A percentile compares a stretch with the other conserved stretches of the same genome.
These are phyloP conservation scores for Exephanes ischioxanthus DNA, from an alignment of 2,888 invertebrate species.

Conservation along the genomic window DNA sequence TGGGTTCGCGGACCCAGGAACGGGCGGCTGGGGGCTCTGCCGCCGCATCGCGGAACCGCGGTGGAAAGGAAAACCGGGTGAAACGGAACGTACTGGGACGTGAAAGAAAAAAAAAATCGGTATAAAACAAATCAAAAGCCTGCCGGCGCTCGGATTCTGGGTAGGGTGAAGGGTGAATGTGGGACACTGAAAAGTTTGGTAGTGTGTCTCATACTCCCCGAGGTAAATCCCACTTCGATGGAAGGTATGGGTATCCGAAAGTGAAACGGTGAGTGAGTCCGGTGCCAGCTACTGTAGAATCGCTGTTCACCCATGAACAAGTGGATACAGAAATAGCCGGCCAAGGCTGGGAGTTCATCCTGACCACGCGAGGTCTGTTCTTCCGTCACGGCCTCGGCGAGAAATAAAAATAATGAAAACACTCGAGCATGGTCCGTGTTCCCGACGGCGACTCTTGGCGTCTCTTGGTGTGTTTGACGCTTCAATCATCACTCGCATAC, in stretches of 20 bases:
- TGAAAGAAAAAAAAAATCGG: constrained; percentile 15
- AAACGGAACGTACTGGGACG: constrained; percentile 32
- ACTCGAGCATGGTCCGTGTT: constrained; percentile 13
- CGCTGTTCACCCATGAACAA: constrained; percentile 7
- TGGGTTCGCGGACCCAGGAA: constrained; percentile 37
- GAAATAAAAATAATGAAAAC: constrained; percentile 34
- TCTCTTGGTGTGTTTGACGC: constrained; percentile 56
- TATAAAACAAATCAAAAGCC: background rate
- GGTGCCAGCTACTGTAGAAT: background rate
- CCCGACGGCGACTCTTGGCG: constrained; percentile 28
- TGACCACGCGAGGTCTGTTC: constrained; percentile 22
- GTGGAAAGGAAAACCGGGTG: background rate
- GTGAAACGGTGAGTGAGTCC: background rate
- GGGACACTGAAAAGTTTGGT: no score
- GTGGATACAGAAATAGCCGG: constrained; percentile 33
- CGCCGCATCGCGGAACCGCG: constrained; percentile 1
- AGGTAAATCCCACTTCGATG: background rate
- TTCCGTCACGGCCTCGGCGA: background rate
- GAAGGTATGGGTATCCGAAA: background rate
- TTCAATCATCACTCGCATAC: constrained; percentile 59
- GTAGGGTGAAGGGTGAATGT: no score
- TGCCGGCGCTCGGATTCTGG: background rate
- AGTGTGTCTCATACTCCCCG: background rate
- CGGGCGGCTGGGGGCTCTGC: background rate
- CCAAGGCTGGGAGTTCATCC: constrained; percentile 30